These are phyloP conservation scores for Perizoma affinitatum DNA, from an alignment of 2,888 invertebrate species.

Conservation along the genomic window DNA sequence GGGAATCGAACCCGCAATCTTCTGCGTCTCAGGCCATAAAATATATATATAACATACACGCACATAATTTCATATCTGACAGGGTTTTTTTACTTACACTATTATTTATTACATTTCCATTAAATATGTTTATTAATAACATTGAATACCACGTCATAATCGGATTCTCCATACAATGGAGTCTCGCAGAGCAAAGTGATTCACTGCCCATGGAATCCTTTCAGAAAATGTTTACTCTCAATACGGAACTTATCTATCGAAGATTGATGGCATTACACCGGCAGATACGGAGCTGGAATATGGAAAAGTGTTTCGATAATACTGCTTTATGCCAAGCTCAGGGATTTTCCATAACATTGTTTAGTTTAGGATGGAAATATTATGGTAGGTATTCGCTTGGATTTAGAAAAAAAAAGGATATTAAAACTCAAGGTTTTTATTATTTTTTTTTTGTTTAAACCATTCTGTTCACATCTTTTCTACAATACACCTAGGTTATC, in stretches of 20 bases:
- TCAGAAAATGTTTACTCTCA: conserved; percentile 2
- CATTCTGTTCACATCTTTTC: no score
- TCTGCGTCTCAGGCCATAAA: no score
- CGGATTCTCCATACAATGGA: no score
- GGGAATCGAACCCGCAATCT: no score
- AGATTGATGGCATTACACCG: conserved; percentile 28
- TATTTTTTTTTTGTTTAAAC: no score
- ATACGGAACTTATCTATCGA: conserved; percentile 18
- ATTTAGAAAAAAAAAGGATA: neutral
- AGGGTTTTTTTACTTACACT: no score
- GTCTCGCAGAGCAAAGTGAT: neutral
- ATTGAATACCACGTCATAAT: no score
- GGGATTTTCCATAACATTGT: conserved; percentile 15
- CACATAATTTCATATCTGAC: no score
- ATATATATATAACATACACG: no score
- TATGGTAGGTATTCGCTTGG: neutral
- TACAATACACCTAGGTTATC: no score
- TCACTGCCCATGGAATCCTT: conserved; percentile 2
- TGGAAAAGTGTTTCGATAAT: conserved; percentile 15
- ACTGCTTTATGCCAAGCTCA: conserved; percentile 8
- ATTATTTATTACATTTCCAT: no score
- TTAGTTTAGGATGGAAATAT: neutral
- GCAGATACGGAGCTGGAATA: conserved; percentile 15
- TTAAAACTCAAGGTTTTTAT: neutral
- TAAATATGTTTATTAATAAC: no score